Conservation (phyloP, 2,797 vertebrate genomes). For the Margarornis squamiger region DNA sequence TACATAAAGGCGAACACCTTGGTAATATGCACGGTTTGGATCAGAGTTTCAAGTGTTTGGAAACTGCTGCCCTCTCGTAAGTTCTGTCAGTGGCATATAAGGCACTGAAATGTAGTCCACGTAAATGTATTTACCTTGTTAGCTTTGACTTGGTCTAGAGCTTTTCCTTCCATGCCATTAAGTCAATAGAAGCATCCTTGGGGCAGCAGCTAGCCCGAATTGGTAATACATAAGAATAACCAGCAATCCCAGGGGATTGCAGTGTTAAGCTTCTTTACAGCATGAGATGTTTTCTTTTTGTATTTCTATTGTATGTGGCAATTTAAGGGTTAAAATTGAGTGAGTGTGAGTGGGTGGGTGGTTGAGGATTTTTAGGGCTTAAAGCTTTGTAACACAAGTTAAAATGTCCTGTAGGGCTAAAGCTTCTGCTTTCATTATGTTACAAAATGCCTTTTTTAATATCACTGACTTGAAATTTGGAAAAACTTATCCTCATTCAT, state of each 20-base stretch:
- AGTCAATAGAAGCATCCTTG: not conserved
- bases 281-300: not conserved
- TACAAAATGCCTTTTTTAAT: slow-evolving; percentile 1
- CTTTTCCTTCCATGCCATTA: not conserved
- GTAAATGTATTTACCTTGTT: not conserved
- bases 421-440: slow-evolving; percentile 26
- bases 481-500: slow-evolving; percentile 60
- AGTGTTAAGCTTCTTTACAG: slow-evolving; percentile 19
- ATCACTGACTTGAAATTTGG: not conserved
- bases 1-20: not conserved
- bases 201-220: fast-evolving
- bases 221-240: not conserved
- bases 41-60: not conserved
- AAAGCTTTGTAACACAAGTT: not conserved
- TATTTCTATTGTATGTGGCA: not conserved
- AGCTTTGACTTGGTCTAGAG: not conserved
- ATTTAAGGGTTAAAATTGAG: slow-evolving; percentile 19
- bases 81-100: not conserved
- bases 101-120: not conserved
- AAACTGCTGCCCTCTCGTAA: not conserved
- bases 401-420: slow-evolving; percentile 14
- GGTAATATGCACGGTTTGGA: not conserved
- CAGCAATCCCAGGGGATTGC: not conserved
- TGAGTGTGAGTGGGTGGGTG: not conserved
- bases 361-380: slow-evolving; percentile 23